A percentile compares a stretch with the other conserved stretches of the same genome.
These are phyloP conservation scores for Anabas testudineus DNA, from an alignment of 2,797 vertebrate genomes.

Conservation along the genomic window DNA sequence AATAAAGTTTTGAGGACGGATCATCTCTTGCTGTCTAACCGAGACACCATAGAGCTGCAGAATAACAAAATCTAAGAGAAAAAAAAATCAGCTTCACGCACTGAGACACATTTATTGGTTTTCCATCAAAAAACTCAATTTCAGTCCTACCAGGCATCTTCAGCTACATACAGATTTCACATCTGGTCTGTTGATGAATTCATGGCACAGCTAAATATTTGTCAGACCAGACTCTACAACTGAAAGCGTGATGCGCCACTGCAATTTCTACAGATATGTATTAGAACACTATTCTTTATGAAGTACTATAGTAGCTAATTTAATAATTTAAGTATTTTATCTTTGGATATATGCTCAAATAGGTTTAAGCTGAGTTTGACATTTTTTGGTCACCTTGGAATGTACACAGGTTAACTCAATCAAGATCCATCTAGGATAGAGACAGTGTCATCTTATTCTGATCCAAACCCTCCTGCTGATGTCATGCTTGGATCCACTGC, in stretches of 20 bases:
- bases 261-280: too few relatives aligned
- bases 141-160: conserved; percentile 9
- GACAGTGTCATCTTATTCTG: not conserved
- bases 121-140: conserved; percentile 53
- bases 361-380: not conserved
- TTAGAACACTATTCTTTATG: too few relatives aligned
- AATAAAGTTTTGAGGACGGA: conserved; percentile 8
- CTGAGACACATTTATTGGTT: conserved; percentile 29
- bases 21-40: not conserved
- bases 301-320: not conserved
- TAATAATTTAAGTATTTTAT: too few relatives aligned
- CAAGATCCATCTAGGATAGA: not conserved
- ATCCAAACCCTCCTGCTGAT: conserved; percentile 12
- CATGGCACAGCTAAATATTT: conserved; percentile 21
- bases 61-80: conserved; percentile 18
- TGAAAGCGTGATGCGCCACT: too few relatives aligned
- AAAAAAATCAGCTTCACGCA: conserved; percentile 9
- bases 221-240: conserved; percentile 5
- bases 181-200: conserved; percentile 38
- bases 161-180: conserved; percentile 31
- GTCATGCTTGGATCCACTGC: not conserved
- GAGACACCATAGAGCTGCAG: conserved; percentile 5
- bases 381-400: not conserved
- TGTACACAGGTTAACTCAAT: not conserved
- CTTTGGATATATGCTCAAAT: not conserved